A percentile compares a stretch with the other conserved stretches of the same genome.
These are phyloP conservation scores for Ellobius talpinus DNA, from an alignment of 2,113 vertebrate genomes.

Conservation along the genomic window DNA sequence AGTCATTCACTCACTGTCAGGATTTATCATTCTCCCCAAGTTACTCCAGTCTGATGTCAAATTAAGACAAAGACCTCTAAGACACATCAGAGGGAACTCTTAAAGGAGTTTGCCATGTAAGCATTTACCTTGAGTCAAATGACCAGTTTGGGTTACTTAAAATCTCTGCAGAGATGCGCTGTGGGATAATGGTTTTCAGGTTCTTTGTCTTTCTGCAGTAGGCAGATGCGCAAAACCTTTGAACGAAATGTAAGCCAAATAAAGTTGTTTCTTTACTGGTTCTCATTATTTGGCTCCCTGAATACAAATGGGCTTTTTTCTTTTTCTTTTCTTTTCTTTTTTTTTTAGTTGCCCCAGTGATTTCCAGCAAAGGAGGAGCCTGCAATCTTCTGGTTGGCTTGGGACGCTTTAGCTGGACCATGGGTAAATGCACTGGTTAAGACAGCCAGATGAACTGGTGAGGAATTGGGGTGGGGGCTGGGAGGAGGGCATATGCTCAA, in stretches of 20 bases:
- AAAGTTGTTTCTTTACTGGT: constrained; percentile 24
- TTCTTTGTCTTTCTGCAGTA: constrained; percentile 4
- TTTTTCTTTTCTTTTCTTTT: too few species aligned
- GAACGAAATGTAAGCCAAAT: constrained; percentile 11
- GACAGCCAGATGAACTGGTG: not conserved
- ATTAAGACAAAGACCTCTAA: constrained; percentile 44
- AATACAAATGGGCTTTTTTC: constrained; percentile 7
- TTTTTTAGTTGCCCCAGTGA: constrained; percentile 30
- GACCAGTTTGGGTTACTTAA: constrained; percentile 39
- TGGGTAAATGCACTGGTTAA: constrained; percentile 28
- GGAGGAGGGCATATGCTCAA: not conserved
- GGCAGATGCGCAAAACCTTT: not conserved
- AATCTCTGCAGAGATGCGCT: not conserved
- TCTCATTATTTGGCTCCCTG: not conserved
- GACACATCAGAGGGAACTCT: not conserved
- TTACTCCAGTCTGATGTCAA: not conserved
- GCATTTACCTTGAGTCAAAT: constrained; percentile 10
- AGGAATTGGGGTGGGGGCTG: not conserved
- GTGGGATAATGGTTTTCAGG: not conserved
- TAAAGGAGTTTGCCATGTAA: not conserved
- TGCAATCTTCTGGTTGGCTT: not conserved
- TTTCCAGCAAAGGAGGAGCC: constrained; percentile 29
- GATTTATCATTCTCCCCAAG: not conserved
- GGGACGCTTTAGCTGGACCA: not conserved
- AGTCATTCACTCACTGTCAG: not conserved